A percentile compares a stretch with the other conserved stretches of the same genome.
Evolutionary conservation across 2,888 invertebrate genomes (phyloP).

Genomic region (Watsonalla binaria): DNA sequence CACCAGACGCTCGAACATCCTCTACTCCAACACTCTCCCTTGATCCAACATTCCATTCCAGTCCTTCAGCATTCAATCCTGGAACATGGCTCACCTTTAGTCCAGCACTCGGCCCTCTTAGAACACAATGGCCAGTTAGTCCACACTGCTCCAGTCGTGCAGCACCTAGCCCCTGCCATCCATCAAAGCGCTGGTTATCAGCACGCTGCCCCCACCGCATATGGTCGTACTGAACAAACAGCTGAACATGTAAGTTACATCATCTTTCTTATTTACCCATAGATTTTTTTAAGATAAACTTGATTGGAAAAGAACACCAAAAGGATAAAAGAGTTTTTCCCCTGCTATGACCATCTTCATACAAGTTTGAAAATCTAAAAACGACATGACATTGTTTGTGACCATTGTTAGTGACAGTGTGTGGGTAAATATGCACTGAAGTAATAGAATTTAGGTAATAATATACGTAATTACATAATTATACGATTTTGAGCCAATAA

Average conservation of each 20-base stretch:
- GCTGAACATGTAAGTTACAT: slow-evolving; percentile 48
- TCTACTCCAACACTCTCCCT: slow-evolving; percentile 6
- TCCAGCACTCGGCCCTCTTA: slow-evolving; percentile 25
- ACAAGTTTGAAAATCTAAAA: too few species aligned
- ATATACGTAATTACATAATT: too few species aligned
- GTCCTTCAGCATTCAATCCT: slow-evolving; percentile 17
- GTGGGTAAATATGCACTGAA: too few species aligned
- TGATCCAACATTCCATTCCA: slow-evolving; percentile 32
- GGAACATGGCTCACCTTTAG: slow-evolving; percentile 27
- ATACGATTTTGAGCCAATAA: too few species aligned
- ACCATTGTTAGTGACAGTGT: too few species aligned
- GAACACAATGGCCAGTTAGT: neutral
- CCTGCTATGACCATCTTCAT: too few species aligned
- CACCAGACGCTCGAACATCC: slow-evolving; percentile 40
- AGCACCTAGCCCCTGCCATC: slow-evolving; percentile 36
- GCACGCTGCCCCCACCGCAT: slow-evolving; percentile 21
- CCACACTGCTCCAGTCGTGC: slow-evolving; percentile 29
- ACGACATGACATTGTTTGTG: too few species aligned
- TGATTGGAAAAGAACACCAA: neutral
- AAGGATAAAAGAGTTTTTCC: too few species aligned
- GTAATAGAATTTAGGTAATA: too few species aligned
- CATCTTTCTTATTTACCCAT: neutral
- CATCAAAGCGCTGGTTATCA: slow-evolving; percentile 30
- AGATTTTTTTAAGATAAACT: neutral
- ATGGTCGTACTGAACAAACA: slow-evolving; percentile 40